These are phyloP conservation scores for Struthidea cinerea DNA, from an alignment of 2,113 vertebrate species.

Conservation along the genomic window DNA sequence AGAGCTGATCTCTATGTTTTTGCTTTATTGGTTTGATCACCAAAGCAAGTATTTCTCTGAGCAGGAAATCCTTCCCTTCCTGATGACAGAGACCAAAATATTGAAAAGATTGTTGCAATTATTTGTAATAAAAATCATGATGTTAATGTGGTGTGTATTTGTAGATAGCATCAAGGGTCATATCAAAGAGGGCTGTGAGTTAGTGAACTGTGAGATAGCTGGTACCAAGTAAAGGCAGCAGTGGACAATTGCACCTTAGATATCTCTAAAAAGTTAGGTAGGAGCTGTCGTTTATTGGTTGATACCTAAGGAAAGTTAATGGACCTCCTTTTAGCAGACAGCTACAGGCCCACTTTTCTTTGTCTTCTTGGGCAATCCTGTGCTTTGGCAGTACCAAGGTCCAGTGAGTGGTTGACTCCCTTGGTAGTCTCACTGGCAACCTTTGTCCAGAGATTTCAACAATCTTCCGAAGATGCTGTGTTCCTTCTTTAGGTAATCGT, in stretches of 20 bases:
- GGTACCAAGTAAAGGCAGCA: neutral
- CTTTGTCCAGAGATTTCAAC: neutral
- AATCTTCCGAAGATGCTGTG: fast-evolving
- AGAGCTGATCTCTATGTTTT: neutral
- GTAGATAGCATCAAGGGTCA: neutral
- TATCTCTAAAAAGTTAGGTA: neutral
- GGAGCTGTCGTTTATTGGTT: neutral
- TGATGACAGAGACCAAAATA: neutral
- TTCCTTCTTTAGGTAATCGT: neutral
- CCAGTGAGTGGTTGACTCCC: neutral
- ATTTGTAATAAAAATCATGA: neutral
- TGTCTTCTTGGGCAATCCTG: neutral
- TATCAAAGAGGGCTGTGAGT: neutral
- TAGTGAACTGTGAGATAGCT: neutral
- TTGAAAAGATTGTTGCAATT: neutral
- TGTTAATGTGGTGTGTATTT: neutral
- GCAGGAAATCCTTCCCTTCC: neutral
- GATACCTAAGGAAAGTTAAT: neutral
- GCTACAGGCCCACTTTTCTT: neutral
- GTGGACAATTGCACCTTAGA: neutral
- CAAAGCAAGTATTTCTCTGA: neutral
- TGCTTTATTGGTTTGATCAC: neutral
- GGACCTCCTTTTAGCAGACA: neutral
- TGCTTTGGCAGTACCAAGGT: neutral
- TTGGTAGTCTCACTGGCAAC: neutral